Base-by-base conservation (phyloP, 2,888 invertebrate species). In the Dryococelus australis region DNA sequence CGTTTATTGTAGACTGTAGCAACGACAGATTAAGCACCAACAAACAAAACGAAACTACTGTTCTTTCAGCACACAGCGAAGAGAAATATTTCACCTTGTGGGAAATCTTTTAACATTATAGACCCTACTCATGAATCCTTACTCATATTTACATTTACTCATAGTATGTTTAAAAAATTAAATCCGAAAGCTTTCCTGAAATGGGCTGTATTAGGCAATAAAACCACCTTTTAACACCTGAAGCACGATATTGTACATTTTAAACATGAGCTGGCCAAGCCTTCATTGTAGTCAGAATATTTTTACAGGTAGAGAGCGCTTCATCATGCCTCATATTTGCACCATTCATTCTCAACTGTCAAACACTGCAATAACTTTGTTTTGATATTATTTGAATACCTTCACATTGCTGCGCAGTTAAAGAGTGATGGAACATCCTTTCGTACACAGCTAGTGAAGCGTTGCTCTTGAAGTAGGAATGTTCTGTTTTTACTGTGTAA, bases 401-500 rank as follows among this genome's bases (percentile, higher is more conserved):
- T 65, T 65, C 0, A 65, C n/a, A 65, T 65, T 65, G 6, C n/a
- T 65, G 65, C 65, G 24, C 65, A 12, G 65, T 24, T 65, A 65
- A 65, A 24, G 65, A 65, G 65, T 4, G 65, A 24, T 65, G n/a
- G 65, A 20, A 65, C 8, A 65, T n/a, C n/a, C 65, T 65, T 65
- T 10, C 20, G 16, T 65, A 20, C 65, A 65, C 65, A 1, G 65
- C 65, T 65, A n/a, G n/a, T 20, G 65, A 24, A 20, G 65, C 65
- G n/a, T 65, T 65, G 65, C 65, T 65, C 65, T 65, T 65, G 13
- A 24, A 65, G n/a, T 65, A 65, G 65, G 65, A 65, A 65, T 20
- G 65, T 65, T 65, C 20, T 65, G 65, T 65, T 65, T 65, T 65
- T 65, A 65, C 65, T 65, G 65, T 65, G 65, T 65, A 65, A 65